phyloP scores from a whole-genome alignment of 2,888 invertebrate species.

The Kryphioiulus occultus region DNA sequence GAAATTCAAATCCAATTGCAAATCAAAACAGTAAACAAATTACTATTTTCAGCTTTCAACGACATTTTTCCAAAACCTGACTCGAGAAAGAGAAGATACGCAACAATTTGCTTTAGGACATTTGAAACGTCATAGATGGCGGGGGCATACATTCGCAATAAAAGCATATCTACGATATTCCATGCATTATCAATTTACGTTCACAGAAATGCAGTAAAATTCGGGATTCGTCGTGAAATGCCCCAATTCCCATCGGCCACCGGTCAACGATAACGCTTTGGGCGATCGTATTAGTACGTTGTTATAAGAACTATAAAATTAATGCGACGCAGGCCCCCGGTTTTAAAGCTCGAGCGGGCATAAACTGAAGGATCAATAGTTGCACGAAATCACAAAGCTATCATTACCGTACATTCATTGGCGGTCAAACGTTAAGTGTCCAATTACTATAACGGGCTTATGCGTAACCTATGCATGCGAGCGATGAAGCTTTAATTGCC shows the following conservation, averaged over 20 bases:
- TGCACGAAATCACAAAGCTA: conserved; percentile 3
- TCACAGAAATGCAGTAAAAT: not conserved
- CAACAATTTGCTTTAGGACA: too few species aligned
- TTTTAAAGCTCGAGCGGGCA: conserved; percentile 1
- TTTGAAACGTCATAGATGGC: too few species aligned
- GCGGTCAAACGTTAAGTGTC: conserved; percentile 3
- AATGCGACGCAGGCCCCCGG: not conserved
- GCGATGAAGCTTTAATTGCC: conserved; percentile 8
- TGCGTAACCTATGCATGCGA: not conserved
- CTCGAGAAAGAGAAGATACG: too few species aligned
- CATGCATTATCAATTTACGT: not conserved
- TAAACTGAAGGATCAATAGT: not conserved
- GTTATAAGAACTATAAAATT: conserved; percentile 23
- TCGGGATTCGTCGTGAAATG: not conserved
- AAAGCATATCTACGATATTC: not conserved
- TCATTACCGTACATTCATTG: conserved; percentile 16
- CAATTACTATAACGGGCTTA: conserved; percentile 12
- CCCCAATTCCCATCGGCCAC: not conserved
- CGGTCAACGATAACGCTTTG: not conserved
- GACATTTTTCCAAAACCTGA: too few species aligned
- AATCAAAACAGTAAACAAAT: too few species aligned
- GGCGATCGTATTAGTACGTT: not conserved
- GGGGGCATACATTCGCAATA: not conserved
- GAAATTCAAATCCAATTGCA: too few species aligned
- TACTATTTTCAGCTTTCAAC: too few species aligned